Conservation (phyloP, 1,140 invertebrate genomes). For the Drosophila pallidifrons region DNA sequence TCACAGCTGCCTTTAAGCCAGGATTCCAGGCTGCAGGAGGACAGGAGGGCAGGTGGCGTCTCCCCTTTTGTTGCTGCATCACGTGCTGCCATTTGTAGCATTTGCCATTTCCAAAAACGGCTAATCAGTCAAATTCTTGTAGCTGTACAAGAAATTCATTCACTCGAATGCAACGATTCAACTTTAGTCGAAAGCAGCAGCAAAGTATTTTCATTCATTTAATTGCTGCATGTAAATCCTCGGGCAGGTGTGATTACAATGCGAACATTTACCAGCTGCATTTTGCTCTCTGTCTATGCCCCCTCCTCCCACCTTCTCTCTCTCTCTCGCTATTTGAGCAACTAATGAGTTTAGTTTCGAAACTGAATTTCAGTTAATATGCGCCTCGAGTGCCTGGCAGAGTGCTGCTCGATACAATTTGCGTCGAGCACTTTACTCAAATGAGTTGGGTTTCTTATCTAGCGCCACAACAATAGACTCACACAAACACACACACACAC, state of each 20-base stretch:
- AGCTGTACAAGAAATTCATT: slow-evolving; percentile 32
- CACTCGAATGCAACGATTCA: not conserved
- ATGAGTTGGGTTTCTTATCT: slow-evolving; percentile 72
- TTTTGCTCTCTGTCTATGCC: not conserved
- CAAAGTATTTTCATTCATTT: slow-evolving; percentile 65
- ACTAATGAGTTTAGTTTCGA: slow-evolving; percentile 79
- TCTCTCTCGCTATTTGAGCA: slow-evolving; percentile 27
- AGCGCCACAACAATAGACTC: slow-evolving; percentile 49
- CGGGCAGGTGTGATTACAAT: slow-evolving; percentile 71
- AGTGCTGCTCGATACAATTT: slow-evolving; percentile 71
- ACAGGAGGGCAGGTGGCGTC: not conserved
- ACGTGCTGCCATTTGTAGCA: slow-evolving; percentile 73
- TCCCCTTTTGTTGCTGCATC: slow-evolving; percentile 32
- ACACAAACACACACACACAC: slow-evolving; percentile 12
- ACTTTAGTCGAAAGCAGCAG: not conserved
- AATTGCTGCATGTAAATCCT: slow-evolving; percentile 73
- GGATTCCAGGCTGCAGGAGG: not conserved
- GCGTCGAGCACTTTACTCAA: slow-evolving; percentile 66
- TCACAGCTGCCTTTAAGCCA: slow-evolving; percentile 8
- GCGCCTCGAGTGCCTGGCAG: slow-evolving; percentile 49
- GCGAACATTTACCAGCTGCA: slow-evolving; percentile 35
- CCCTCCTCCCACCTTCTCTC: not conserved
- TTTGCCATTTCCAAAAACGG: slow-evolving; percentile 68
- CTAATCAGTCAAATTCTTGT: slow-evolving; percentile 76
- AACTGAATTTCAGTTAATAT: slow-evolving; percentile 80